phyloP scores from a whole-genome alignment of 2,113 vertebrate species.

The Callorhinus ursinus region DNA sequence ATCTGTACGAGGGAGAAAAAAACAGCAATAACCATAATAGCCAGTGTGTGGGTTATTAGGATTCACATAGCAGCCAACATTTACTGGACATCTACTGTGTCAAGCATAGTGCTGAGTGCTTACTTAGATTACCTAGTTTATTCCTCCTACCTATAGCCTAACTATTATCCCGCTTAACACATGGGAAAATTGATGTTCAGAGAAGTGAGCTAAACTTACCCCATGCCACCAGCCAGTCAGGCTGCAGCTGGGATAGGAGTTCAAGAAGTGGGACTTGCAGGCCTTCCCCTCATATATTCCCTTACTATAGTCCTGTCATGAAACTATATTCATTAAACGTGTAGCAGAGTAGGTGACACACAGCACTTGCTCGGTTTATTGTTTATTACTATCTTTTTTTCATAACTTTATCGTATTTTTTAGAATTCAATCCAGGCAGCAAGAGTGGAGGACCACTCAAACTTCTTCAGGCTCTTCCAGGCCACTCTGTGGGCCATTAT shows the following conservation, averaged over 20 bases:
- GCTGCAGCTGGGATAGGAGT: background rate
- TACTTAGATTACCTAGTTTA: background rate
- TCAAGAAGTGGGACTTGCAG: background rate
- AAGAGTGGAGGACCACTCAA: background rate
- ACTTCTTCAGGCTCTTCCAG: rapidly evolving
- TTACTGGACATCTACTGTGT: background rate
- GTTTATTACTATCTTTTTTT: background rate
- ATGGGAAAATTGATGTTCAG: background rate
- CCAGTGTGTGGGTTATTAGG: background rate
- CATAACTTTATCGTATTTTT: background rate
- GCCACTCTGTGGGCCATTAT: background rate
- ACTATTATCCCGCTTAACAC: background rate
- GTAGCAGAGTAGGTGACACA: background rate
- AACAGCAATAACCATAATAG: background rate
- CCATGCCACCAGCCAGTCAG: background rate
- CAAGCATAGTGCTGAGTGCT: background rate
- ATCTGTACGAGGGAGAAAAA: background rate
- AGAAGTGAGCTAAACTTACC: background rate
- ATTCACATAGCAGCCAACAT: background rate
- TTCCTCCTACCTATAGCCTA: background rate
- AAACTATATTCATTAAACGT: background rate
- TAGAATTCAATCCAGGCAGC: background rate
- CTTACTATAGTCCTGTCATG: background rate
- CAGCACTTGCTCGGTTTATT: background rate
- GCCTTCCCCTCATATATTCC: background rate